Evolutionary conservation across 2,888 invertebrate species (phyloP).

Genomic region (Cynaeus angustus): DNA sequence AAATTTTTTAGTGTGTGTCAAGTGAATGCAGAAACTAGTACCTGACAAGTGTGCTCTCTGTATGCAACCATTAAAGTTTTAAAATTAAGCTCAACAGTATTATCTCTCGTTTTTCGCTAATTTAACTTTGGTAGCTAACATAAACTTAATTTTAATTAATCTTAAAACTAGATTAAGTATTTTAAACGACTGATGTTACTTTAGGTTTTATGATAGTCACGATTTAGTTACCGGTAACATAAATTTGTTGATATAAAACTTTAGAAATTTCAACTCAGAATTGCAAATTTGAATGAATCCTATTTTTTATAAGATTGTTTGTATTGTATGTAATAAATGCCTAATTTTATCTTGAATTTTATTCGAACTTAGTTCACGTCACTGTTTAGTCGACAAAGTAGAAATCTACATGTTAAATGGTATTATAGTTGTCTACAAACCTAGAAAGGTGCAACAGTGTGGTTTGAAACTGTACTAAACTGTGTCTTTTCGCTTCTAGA

Average conservation of each 20-base stretch:
- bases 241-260: neutral
- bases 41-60: slow-evolving; percentile 41
- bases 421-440: no score
- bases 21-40: slow-evolving; percentile 35
- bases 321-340: no score
- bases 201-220: slow-evolving; percentile 3
- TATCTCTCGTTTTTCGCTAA: slow-evolving; percentile 10
- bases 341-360: neutral
- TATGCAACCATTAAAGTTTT: slow-evolving; percentile 15
- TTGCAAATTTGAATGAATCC: neutral
- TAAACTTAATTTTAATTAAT: slow-evolving; percentile 1
- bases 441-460: no score
- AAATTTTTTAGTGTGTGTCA: slow-evolving; percentile 23
- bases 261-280: no score
- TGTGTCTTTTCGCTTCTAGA: neutral
- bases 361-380: neutral
- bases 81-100: slow-evolving; percentile 39
- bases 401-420: neutral
- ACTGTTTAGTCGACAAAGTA: neutral
- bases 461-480: no score
- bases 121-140: slow-evolving; percentile 27
- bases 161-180: neutral
- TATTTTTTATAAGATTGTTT: neutral
- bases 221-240: slow-evolving; percentile 6
- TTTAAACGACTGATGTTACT: slow-evolving; percentile 6